Conservation (phyloP, 2,888 invertebrate species). For the Anaspis maculata region DNA sequence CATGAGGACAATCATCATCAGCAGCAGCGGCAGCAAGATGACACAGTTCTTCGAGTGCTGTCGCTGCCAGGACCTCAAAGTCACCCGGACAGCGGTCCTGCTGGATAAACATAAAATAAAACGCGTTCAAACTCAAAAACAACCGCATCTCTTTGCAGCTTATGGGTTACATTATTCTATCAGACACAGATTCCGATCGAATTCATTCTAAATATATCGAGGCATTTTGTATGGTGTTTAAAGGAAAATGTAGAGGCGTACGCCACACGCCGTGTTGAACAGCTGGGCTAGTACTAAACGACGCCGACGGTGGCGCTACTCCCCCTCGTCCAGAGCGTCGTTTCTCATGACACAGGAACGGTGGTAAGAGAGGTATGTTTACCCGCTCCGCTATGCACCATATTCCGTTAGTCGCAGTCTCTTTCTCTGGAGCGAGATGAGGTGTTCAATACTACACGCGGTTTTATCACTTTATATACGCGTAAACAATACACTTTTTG, state of each 20-base stretch:
- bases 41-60: too few relatives aligned
- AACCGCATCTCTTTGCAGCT: slow-evolving; percentile 3
- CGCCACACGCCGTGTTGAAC: slow-evolving; percentile 28
- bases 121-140: slow-evolving; percentile 3
- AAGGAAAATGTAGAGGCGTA: slow-evolving; percentile 13
- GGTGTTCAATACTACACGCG: slow-evolving; percentile 7
- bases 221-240: slow-evolving; percentile 16
- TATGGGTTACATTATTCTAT: slow-evolving; percentile 20
- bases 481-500: too few relatives aligned
- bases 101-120: background rate
- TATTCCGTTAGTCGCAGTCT: slow-evolving; percentile 9
- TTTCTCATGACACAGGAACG: slow-evolving; percentile 8
- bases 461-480: too few relatives aligned
- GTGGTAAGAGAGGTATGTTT: slow-evolving; percentile 18
- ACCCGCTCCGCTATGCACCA: slow-evolving; percentile 15
- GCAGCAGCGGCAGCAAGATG: too few relatives aligned
- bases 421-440: too few relatives aligned
- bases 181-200: slow-evolving; percentile 9
- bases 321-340: slow-evolving; percentile 43
- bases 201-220: slow-evolving; percentile 20
- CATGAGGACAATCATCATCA: too few relatives aligned
- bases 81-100: too few relatives aligned
- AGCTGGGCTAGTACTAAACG: slow-evolving; percentile 33
- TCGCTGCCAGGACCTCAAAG: too few relatives aligned
- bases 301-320: slow-evolving; percentile 34